phyloP scores from a whole-genome alignment of 2,113 vertebrate genomes.

The Otolemur garnettii region DNA sequence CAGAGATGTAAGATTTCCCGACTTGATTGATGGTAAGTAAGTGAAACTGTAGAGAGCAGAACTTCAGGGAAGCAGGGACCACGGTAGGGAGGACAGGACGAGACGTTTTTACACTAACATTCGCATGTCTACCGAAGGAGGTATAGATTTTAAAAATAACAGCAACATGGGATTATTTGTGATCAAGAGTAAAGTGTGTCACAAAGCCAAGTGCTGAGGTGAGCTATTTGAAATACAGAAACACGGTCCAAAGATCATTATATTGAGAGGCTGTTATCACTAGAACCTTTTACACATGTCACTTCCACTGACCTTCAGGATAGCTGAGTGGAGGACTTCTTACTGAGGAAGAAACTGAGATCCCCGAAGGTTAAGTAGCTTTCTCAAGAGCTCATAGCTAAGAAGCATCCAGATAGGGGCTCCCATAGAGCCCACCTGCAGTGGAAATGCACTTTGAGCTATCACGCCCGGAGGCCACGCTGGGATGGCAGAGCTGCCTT shows the following conservation, averaged over 20 bases:
- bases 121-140: not conserved
- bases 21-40: not conserved
- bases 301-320: not conserved
- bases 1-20: not conserved
- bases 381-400: not conserved
- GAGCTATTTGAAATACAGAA: not conserved
- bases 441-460: not conserved
- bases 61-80: not conserved
- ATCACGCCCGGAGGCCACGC: fast-evolving
- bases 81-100: not conserved
- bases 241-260: not conserved
- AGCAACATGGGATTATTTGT: not conserved
- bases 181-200: not conserved
- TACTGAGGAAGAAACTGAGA: not conserved
- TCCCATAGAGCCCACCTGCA: fast-evolving
- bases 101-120: not conserved
- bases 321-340: not conserved
- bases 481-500: not conserved
- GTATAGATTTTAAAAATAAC: not conserved
- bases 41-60: not conserved
- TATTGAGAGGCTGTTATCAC: not conserved
- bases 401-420: not conserved
- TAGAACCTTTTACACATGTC: fast-evolving
- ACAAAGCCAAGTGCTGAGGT: not conserved
- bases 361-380: not conserved